phyloP scores from a whole-genome alignment of 53 echinoderm and acorn worm genomes.

The Luidia sarsii region DNA sequence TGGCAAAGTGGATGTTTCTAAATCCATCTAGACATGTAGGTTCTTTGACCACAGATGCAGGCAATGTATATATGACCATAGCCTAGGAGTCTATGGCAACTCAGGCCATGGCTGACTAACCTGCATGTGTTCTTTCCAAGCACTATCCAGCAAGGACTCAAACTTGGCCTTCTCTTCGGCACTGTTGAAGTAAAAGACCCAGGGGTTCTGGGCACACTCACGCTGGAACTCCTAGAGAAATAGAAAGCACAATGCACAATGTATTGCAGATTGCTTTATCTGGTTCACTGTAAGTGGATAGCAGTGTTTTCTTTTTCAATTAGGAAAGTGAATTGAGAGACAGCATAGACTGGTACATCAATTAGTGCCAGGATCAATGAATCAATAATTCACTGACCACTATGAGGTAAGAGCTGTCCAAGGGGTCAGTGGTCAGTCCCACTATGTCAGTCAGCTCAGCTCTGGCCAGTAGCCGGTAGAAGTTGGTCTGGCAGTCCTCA shows the following conservation, averaged over 20 bases:
- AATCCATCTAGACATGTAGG: too few relatives aligned
- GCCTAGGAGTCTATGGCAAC: too few relatives aligned
- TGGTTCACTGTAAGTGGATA: too few relatives aligned
- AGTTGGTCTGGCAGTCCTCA: constrained; percentile 91
- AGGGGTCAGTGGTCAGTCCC: constrained; percentile 49
- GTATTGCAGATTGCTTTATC: too few relatives aligned
- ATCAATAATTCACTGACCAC: too few relatives aligned
- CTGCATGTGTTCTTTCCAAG: constrained; percentile 50
- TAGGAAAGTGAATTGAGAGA: too few relatives aligned
- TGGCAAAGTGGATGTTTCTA: too few relatives aligned
- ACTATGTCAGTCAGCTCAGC: constrained; percentile 68
- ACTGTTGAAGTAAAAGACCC: constrained; percentile 92
- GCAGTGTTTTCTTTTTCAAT: too few relatives aligned
- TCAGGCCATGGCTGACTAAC: constrained; percentile 24
- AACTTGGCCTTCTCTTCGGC: constrained; percentile 75
- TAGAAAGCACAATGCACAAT: constrained; percentile 1
- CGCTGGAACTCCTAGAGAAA: constrained; percentile 71
- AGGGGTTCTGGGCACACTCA: constrained; percentile 73
- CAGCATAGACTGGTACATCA: too few relatives aligned
- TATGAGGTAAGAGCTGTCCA: constrained; percentile 49
- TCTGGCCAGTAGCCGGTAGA: constrained; percentile 78
- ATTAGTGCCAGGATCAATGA: too few relatives aligned
- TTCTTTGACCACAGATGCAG: too few relatives aligned
- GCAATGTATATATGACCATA: too few relatives aligned
- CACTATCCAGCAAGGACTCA: constrained; percentile 32